Conservation (phyloP, 2,113 vertebrate species). For the Nyctereutes procyonoides region DNA sequence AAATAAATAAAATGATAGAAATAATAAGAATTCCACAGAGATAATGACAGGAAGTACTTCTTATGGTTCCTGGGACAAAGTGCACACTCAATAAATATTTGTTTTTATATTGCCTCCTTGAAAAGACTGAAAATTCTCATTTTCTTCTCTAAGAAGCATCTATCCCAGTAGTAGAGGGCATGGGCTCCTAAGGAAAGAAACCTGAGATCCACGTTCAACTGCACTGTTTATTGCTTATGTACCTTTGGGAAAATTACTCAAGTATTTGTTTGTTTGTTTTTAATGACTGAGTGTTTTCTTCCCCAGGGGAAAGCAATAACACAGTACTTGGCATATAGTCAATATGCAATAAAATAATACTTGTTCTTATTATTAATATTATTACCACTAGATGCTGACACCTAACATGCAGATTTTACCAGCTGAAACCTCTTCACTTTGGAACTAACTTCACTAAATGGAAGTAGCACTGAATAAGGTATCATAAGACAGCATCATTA, state of each 20-base stretch:
- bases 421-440: neutral
- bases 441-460: neutral
- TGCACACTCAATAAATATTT: neutral
- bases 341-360: neutral
- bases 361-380: neutral
- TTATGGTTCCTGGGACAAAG: neutral
- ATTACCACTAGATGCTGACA: neutral
- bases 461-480: neutral
- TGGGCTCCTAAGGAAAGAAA: neutral
- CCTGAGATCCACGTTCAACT: neutral
- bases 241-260: neutral
- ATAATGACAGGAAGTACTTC: neutral
- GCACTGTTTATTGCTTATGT: neutral
- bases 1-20: neutral
- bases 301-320: neutral
- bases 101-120: neutral
- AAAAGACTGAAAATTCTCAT: neutral
- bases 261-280: neutral
- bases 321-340: neutral
- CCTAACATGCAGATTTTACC: neutral
- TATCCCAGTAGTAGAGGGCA: neutral
- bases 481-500: neutral
- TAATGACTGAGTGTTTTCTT: slow-evolving; percentile 2
- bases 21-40: neutral
- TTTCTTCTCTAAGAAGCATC: neutral